A percentile compares a stretch with the other conserved stretches of the same genome.
phyloP scores from a whole-genome alignment of 2,888 invertebrate genomes.

The Platypus cylindrus region DNA sequence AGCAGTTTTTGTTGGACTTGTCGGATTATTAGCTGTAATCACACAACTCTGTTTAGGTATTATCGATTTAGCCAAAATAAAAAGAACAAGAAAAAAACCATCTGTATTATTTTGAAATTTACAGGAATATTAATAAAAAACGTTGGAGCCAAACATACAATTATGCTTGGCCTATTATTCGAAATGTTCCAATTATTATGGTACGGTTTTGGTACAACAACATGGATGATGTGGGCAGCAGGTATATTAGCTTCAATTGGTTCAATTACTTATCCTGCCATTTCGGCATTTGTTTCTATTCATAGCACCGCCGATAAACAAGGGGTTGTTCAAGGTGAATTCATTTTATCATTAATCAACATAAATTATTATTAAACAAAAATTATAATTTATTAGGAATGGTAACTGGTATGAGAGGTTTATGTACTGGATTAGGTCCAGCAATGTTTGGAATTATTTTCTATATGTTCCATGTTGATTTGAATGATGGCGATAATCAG shows the following conservation, averaged over 20 bases:
- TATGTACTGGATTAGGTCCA: constrained; percentile 96
- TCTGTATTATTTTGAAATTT: constrained; percentile 1
- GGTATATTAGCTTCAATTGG: constrained; percentile 92
- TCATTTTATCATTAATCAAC: constrained; percentile 2
- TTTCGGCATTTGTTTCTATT: constrained; percentile 95
- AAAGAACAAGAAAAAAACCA: too few species aligned
- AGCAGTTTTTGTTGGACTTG: constrained; percentile 93
- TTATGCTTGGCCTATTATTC: constrained; percentile 90
- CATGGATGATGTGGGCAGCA: constrained; percentile 99
- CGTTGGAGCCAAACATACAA: constrained; percentile 91
- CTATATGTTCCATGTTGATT: constrained; percentile 95
- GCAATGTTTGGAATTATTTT: constrained; percentile 98
- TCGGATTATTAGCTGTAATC: constrained; percentile 90
- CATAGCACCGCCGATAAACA: constrained; percentile 97
- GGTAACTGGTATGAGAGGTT: constrained; percentile 95
- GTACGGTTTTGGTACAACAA: constrained; percentile 93
- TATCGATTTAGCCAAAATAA: background rate
- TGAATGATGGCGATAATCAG: constrained; percentile 51
- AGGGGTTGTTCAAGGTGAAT: constrained; percentile 45
- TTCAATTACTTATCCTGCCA: constrained; percentile 96
- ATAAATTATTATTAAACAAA: too few species aligned
- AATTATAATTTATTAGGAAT: constrained; percentile 49
- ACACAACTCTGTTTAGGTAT: constrained; percentile 76
- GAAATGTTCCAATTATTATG: constrained; percentile 95
- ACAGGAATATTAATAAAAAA: constrained; percentile 45